A percentile compares a stretch with the other conserved stretches of the same genome.
phyloP scores from a whole-genome alignment of 2,888 invertebrate genomes.

The Eucera pruinosa region DNA sequence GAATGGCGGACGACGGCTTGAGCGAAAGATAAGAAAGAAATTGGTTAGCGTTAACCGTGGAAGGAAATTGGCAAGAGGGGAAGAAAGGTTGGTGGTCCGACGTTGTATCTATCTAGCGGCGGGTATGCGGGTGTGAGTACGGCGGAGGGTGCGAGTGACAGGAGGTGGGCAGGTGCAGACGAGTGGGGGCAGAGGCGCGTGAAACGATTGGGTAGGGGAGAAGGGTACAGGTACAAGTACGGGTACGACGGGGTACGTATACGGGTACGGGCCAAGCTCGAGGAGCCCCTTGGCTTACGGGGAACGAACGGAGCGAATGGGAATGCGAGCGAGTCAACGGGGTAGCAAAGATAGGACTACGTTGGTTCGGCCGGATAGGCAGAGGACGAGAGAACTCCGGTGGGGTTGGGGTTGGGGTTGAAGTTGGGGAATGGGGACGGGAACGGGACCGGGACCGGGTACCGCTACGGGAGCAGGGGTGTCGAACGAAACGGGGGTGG shows the following conservation, averaged over 20 bases:
- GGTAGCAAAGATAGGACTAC: conserved; percentile 24
- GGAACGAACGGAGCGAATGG: conserved; percentile 28
- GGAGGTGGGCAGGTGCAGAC: not conserved
- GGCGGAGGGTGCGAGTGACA: no score
- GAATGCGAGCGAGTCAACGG: conserved; percentile 29
- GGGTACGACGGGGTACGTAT: not conserved
- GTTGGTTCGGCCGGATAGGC: conserved; percentile 23
- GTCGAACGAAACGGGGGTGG: not conserved
- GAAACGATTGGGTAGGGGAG: not conserved
- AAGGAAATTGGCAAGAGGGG: not conserved
- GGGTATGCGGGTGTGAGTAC: conserved; percentile 1
- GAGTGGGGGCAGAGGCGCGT: not conserved
- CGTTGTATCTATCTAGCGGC: not conserved
- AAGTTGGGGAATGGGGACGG: not conserved
- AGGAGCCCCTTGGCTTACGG: conserved; percentile 14
- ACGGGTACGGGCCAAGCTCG: not conserved
- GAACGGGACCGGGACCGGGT: not conserved
- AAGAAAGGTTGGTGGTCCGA: conserved; percentile 7
- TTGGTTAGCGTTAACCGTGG: not conserved
- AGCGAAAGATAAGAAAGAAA: no score
- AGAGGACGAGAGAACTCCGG: not conserved
- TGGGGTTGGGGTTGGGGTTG: not conserved
- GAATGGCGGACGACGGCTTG: no score
- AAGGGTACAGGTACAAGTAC: not conserved
- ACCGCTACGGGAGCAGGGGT: not conserved